Percentiles rank a stretch among this genome's conserved stretches.
Conservation (phyloP, 2,888 invertebrate species). For the Cantharis flavilabris region DNA sequence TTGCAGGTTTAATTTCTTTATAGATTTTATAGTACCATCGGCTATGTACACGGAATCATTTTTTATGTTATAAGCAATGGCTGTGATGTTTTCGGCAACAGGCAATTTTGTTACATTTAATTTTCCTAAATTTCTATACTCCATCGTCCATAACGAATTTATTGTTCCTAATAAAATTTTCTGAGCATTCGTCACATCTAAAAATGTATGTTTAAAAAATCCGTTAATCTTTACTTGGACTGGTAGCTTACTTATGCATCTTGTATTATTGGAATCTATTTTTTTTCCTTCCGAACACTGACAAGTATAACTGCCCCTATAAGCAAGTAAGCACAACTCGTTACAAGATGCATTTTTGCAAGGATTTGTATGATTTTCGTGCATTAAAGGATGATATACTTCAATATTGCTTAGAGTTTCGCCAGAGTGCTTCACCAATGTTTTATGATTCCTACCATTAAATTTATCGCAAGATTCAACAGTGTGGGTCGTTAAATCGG, state of each 20-base stretch:
- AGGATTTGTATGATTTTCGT: slow-evolving; percentile 60
- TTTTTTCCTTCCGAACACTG: slow-evolving; percentile 77
- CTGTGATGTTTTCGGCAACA: slow-evolving; percentile 61
- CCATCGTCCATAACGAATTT: slow-evolving; percentile 63
- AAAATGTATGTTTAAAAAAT: slow-evolving; percentile 28
- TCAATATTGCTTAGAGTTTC: slow-evolving; percentile 67
- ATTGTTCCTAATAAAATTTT: slow-evolving; percentile 64
- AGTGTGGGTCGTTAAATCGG: slow-evolving; percentile 80
- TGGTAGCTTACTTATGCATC: slow-evolving; percentile 59
- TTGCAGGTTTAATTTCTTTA: slow-evolving; percentile 55
- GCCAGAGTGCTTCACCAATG: slow-evolving; percentile 59
- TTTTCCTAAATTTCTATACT: slow-evolving; percentile 70
- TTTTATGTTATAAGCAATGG: slow-evolving; percentile 68
- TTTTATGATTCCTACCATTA: slow-evolving; percentile 66
- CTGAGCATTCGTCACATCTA: slow-evolving; percentile 54
- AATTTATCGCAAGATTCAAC: slow-evolving; percentile 80
- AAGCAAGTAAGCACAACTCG: slow-evolving; percentile 76
- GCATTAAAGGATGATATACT: slow-evolving; percentile 72
- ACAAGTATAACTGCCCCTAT: slow-evolving; percentile 63
- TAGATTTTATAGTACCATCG: slow-evolving; percentile 57
- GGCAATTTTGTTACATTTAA: slow-evolving; percentile 58
- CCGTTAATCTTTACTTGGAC: not conserved
- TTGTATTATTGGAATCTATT: slow-evolving; percentile 60
- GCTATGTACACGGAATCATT: slow-evolving; percentile 60
- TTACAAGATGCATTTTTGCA: slow-evolving; percentile 69